These are phyloP conservation scores for Chironomus tentans DNA, from an alignment of 2,888 invertebrate genomes.

Conservation along the genomic window DNA sequence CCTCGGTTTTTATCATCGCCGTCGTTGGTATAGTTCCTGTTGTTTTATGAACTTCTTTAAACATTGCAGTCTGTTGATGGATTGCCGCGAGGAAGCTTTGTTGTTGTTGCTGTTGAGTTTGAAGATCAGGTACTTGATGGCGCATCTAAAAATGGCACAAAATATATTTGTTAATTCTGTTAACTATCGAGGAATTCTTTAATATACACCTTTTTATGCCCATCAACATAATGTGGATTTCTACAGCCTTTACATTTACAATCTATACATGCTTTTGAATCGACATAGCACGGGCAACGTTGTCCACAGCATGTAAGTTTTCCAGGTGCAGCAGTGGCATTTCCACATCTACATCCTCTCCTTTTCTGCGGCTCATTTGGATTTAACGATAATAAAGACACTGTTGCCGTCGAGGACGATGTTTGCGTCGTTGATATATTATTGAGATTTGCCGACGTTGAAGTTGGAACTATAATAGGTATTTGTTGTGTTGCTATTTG, in stretches of 20 bases:
- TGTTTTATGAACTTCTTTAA: constrained; percentile 9
- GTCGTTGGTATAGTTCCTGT: neutral
- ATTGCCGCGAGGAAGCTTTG: constrained; percentile 16
- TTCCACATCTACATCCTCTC: constrained; percentile 82
- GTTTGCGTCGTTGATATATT: neutral
- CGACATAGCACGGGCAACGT: constrained; percentile 88
- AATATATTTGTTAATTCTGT: neutral
- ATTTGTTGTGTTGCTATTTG: neutral
- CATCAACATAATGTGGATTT: constrained; percentile 79
- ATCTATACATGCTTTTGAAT: constrained; percentile 77
- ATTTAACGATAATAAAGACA: neutral
- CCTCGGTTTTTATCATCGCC: neutral
- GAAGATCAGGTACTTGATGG: constrained; percentile 12
- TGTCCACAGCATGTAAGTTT: constrained; percentile 90
- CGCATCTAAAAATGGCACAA: neutral
- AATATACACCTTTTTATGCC: constrained; percentile 48
- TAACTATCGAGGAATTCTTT: neutral
- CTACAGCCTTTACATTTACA: constrained; percentile 89
- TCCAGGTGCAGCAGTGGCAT: constrained; percentile 79
- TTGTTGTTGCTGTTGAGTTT: constrained; percentile 13
- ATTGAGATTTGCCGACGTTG: neutral
- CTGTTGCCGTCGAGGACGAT: too few species aligned
- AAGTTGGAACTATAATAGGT: neutral
- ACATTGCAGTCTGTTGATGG: constrained; percentile 2
- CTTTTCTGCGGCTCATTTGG: constrained; percentile 46